phyloP scores from a whole-genome alignment of 2,888 invertebrate genomes.

The Brachypalpus laphriformis region DNA sequence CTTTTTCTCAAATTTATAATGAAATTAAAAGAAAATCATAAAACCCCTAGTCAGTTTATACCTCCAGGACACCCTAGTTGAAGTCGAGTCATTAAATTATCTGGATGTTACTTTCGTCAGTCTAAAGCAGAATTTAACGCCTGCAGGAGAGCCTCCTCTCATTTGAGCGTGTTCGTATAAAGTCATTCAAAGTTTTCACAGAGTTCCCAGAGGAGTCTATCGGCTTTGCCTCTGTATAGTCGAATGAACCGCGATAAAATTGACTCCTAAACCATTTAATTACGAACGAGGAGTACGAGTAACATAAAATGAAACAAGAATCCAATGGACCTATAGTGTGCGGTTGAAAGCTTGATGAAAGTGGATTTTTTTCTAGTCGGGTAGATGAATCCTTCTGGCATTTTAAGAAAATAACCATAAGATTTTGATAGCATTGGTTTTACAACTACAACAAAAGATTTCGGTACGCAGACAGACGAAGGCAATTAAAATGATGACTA shows the following conservation, averaged over 20 bases:
- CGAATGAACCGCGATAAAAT: slow-evolving; percentile 53
- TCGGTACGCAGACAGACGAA: background rate
- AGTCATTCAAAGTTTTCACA: slow-evolving; percentile 56
- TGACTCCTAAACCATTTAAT: slow-evolving; percentile 60
- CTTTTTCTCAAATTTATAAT: slow-evolving; percentile 52
- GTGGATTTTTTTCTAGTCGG: background rate
- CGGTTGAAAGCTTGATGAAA: background rate
- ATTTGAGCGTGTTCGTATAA: slow-evolving; percentile 37
- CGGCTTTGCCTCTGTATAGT: slow-evolving; percentile 18
- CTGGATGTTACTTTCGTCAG: background rate
- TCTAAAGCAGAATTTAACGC: slow-evolving; percentile 11
- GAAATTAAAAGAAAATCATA: slow-evolving; percentile 29
- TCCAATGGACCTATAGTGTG: background rate
- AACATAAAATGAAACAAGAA: slow-evolving; percentile 40
- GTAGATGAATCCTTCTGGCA: background rate
- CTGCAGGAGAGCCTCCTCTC: slow-evolving; percentile 23
- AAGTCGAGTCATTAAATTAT: slow-evolving; percentile 49
- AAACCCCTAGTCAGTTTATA: background rate
- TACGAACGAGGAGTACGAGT: slow-evolving; percentile 33
- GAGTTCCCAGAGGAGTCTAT: slow-evolving; percentile 38
- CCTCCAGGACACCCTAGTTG: slow-evolving; percentile 11
- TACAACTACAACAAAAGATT: background rate
- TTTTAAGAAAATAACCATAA: background rate
- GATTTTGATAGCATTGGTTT: slow-evolving; percentile 1
- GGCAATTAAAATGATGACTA: slow-evolving; percentile 3